A percentile compares a stretch with the other conserved stretches of the same genome.
Conservation (phyloP, 2,797 vertebrate genomes). For the Gastrophryne carolinensis region DNA sequence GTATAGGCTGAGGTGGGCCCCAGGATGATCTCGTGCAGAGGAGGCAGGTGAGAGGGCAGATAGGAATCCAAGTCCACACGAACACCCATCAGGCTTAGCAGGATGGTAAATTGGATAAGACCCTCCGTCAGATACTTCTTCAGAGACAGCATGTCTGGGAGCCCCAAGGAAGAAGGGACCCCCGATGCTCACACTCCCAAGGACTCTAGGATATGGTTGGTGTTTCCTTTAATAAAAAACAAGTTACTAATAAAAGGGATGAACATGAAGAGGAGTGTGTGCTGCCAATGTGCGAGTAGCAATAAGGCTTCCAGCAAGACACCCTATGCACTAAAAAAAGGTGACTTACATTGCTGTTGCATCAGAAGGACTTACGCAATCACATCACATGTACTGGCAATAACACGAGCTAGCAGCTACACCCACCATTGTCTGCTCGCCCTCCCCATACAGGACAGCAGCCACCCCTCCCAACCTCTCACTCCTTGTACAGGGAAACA, state of each 20-base stretch:
- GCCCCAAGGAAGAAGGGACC: conserved; percentile 55
- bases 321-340: too few species aligned
- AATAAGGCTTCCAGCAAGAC: too few species aligned
- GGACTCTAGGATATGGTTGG: not conserved
- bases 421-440: too few species aligned
- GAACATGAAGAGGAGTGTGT: not conserved
- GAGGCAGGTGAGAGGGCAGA: conserved; percentile 91
- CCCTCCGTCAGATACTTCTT: conserved; percentile 99
- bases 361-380: not conserved
- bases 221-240: not conserved
- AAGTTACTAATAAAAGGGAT: too few species aligned
- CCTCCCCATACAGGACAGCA: too few species aligned
- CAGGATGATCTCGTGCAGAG: conserved; percentile 96
- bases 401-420: too few species aligned
- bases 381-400: not conserved
- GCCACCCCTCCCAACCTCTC: too few species aligned
- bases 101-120: conserved; percentile 99
- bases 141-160: conserved; percentile 98
- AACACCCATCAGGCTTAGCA: conserved; percentile 96
- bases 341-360: not conserved
- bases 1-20: conserved; percentile 98
- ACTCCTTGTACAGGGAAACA: too few species aligned
- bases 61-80: conserved; percentile 97
- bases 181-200: conserved; percentile 35
- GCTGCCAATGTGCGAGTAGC: too few species aligned